Percentiles rank a stretch among this genome's conserved stretches.
These are phyloP conservation scores for Actinia equina DNA, from an alignment of 64 coral and sea anemone species.

Conservation along the genomic window DNA sequence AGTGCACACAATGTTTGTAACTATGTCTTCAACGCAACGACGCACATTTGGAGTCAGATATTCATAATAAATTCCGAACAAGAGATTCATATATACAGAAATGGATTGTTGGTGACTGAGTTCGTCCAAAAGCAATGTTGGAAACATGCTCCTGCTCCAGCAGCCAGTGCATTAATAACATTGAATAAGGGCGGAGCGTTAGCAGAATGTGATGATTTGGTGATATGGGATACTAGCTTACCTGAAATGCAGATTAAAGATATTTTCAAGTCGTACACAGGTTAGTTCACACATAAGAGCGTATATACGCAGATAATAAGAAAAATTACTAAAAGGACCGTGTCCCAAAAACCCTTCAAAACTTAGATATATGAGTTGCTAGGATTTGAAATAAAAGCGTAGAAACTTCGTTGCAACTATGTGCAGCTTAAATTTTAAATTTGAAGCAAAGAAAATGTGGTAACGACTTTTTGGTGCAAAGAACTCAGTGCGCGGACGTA, in stretches of 20 bases:
- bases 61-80: neutral
- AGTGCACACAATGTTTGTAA: neutral
- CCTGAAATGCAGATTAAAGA: neutral
- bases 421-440: no score
- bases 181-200: neutral
- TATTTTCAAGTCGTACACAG: neutral
- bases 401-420: no score
- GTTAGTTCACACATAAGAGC: neutral
- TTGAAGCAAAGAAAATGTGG: no score
- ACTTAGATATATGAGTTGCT: no score
- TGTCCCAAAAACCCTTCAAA: no score
- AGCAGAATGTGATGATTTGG: conserved; percentile 10
- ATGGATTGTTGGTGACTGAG: neutral
- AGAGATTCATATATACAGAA: neutral
- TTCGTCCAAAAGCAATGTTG: neutral
- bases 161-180: neutral
- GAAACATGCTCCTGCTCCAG: neutral
- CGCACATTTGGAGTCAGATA: neutral
- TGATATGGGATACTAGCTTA: conserved; percentile 18
- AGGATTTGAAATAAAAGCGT: no score
- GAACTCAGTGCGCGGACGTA: no score
- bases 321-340: no score
- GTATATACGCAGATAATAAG: no score
- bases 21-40: neutral
- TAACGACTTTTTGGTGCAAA: no score